Evolutionary conservation across 2,797 vertebrate genomes (phyloP).

Genomic region (Halcyon chelicuti): DNA sequence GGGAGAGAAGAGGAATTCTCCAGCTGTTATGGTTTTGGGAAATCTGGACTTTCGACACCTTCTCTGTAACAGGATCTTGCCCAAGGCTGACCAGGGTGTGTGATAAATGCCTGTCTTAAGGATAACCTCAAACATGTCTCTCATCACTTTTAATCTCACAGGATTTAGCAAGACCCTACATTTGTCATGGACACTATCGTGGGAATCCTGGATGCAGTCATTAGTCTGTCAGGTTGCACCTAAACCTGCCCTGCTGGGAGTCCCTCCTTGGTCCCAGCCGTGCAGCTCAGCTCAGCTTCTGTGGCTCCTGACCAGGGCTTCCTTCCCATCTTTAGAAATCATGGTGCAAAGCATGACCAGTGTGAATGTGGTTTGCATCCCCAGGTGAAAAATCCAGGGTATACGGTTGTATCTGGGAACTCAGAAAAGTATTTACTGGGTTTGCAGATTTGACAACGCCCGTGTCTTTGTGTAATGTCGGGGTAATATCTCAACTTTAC

Average conservation of each 20-base stretch:
- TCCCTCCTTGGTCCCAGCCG: background rate
- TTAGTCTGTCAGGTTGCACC: background rate
- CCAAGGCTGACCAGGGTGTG: background rate
- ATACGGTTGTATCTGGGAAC: background rate
- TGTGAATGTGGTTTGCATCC: background rate
- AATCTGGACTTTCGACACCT: background rate
- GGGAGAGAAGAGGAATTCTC: background rate
- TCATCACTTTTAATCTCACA: background rate
- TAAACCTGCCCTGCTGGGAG: background rate
- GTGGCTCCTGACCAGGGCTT: background rate
- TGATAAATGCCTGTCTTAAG: background rate
- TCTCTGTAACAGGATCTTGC: background rate
- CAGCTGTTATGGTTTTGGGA: background rate
- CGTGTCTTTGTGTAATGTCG: background rate
- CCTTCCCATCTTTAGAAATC: background rate
- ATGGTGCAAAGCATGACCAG: fast-evolving
- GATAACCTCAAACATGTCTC: background rate
- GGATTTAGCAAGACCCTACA: background rate
- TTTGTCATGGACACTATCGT: background rate
- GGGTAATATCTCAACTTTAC: background rate
- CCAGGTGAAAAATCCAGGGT: background rate
- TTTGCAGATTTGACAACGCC: background rate
- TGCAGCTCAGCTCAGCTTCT: background rate
- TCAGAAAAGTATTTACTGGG: background rate
- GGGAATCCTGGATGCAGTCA: background rate